Base-by-base conservation (phyloP, 37 sponge, comb jelly and placozoan species). In the Cliona cf. orientalis region DNA sequence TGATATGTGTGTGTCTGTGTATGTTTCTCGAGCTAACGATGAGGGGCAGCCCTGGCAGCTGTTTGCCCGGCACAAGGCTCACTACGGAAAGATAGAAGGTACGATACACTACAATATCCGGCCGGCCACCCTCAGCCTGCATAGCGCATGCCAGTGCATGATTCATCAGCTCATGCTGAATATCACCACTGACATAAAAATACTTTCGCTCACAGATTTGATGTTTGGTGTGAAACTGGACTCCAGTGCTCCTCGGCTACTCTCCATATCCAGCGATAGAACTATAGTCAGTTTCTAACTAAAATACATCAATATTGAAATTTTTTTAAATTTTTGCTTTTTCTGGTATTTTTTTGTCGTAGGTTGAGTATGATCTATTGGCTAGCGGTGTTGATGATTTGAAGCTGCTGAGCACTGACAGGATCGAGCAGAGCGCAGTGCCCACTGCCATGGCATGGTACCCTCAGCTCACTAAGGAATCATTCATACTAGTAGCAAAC, bases 391-490 rank as follows among this genome's bases (percentile, higher is more conserved):
- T 74, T 46, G 92, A 98, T 67, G 84, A 96, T 59, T 83, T 98
- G 17, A 37, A 46, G 11, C 44, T 98, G 14, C 73, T 87, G 46
- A 83, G 86, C 66, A 58, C 75, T 0, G 91, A 94, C 65, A 71
- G 93, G 11, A 94, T 98, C 14, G 99, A 98, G 80, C 99, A 98
- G 85, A 96, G 93, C 85, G 97, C 94, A 14, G 58, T 86, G 5
- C 96, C 99, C 29, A 80, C 75, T 21, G 81, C 92, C 33, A 43
- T 94, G 31, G 74, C 75, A 9, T 92, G 94, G 95, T 98, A 94
- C 83, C 99, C 99, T 32, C 85, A 96, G 38, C 75, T 98, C 41
- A 81, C 90, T 44, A 96, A 94, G 81, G 99, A 98, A 69, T 87
- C 91, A 43, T 98, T 98, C 89, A 28, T 98, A 28, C 69, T 96